phyloP scores from a whole-genome alignment of 2,888 invertebrate genomes.

The Cheilosia variabilis region DNA sequence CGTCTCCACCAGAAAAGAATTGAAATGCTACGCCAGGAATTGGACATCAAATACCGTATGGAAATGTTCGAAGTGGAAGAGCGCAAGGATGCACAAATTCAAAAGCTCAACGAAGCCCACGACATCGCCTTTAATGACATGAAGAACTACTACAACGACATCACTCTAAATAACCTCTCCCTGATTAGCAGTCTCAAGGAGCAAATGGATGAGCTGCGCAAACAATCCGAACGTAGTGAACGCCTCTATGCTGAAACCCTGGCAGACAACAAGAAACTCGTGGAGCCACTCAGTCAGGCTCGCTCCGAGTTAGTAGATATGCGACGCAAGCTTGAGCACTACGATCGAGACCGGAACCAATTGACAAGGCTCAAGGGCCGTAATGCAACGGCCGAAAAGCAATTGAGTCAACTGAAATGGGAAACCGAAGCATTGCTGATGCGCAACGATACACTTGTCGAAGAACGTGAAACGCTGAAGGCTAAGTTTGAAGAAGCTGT shows the following conservation, averaged over 20 bases:
- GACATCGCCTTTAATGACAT: conserved; percentile 94
- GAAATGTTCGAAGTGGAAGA: conserved; percentile 96
- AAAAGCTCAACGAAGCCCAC: conserved; percentile 91
- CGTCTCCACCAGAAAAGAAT: conserved; percentile 86
- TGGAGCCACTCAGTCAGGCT: conserved; percentile 89
- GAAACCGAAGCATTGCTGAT: conserved; percentile 89
- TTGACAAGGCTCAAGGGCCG: conserved; percentile 84
- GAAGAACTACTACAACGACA: conserved; percentile 97
- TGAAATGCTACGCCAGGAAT: conserved; percentile 88
- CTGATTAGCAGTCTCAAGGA: conserved; percentile 95
- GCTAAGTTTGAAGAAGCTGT: conserved; percentile 92
- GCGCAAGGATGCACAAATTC: conserved; percentile 94
- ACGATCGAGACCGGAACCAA: conserved; percentile 92
- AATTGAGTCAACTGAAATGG: conserved; percentile 87
- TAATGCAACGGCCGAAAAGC: conserved; percentile 83
- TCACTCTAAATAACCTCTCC: conserved; percentile 95
- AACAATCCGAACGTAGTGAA: conserved; percentile 91
- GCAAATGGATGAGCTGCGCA: conserved; percentile 90
- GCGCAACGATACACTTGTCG: conserved; percentile 90
- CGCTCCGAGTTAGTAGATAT: conserved; percentile 89
- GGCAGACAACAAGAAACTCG: conserved; percentile 89
- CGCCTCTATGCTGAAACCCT: conserved; percentile 85
- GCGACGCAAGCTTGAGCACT: conserved; percentile 91
- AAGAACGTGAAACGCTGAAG: conserved; percentile 92
- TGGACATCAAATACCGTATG: conserved; percentile 89